Percentiles rank a stretch among this genome's conserved stretches.
Evolutionary conservation across 2,797 vertebrate genomes (phyloP).

Genomic region (Agapornis canus): DNA sequence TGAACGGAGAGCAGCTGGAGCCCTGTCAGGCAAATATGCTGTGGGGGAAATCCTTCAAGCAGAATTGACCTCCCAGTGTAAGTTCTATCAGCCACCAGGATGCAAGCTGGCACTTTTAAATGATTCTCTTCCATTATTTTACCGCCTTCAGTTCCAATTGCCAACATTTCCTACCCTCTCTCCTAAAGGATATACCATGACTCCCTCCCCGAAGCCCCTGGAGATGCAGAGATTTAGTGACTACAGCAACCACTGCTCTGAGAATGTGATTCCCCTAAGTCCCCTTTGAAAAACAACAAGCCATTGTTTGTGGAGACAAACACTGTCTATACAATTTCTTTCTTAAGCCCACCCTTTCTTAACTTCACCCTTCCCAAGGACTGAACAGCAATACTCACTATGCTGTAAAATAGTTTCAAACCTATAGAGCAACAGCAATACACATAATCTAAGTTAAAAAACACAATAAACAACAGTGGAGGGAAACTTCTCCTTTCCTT

Average conservation of each 20-base stretch:
- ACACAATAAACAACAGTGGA: neutral
- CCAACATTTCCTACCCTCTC: neutral
- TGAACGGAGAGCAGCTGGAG: neutral
- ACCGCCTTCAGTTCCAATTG: neutral
- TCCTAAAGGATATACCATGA: neutral
- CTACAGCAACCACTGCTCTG: neutral
- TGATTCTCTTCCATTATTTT: neutral
- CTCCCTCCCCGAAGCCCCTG: neutral
- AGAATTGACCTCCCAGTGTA: neutral
- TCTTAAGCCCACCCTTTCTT: rapidly evolving
- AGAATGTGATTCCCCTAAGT: rapidly evolving
- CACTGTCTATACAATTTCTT: too few relatives aligned
- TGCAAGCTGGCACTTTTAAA: neutral
- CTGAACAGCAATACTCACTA: neutral
- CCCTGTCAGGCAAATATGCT: neutral
- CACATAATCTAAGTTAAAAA: neutral
- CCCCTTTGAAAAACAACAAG: neutral
- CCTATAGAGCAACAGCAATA: neutral
- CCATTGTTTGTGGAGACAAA: neutral
- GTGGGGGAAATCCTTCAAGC: neutral
- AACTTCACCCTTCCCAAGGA: neutral
- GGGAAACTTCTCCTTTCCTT: neutral
- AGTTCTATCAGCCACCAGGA: neutral
- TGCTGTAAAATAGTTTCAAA: neutral
- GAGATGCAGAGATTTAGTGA: neutral